These are phyloP conservation scores for Haplochromis vanheusdeni DNA, from an alignment of 2,113 vertebrate species.

Conservation along the genomic window DNA sequence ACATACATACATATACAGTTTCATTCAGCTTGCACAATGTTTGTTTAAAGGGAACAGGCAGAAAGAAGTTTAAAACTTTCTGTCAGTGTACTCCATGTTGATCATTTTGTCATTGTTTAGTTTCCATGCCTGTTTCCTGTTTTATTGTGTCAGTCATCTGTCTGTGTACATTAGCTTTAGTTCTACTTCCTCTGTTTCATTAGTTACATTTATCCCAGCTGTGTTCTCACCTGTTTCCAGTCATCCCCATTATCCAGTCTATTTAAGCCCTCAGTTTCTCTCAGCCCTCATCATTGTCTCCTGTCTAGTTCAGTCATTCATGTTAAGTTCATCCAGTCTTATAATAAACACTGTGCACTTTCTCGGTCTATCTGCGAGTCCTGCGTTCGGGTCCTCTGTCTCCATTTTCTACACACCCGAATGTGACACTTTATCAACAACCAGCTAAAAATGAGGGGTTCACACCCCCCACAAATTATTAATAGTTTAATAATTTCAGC, in stretches of 20 bases:
- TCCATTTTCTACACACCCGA: not conserved
- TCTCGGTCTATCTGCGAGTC: not conserved
- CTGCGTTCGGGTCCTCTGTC: not conserved
- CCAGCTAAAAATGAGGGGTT: not conserved
- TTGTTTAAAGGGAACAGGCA: not conserved
- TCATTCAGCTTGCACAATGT: not conserved
- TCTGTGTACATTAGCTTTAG: not conserved
- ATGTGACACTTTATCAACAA: not conserved
- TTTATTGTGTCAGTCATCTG: not conserved
- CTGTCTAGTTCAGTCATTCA: not conserved
- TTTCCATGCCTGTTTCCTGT: not conserved
- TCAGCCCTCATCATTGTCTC: not conserved
- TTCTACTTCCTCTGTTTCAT: not conserved
- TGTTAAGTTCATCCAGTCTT: not conserved
- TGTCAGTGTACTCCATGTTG: not conserved
- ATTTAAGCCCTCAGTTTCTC: not conserved
- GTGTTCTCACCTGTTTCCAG: not conserved
- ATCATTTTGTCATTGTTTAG: not conserved
- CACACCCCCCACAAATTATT: not conserved
- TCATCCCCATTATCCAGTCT: not conserved
- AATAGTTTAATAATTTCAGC: not conserved
- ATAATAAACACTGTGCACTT: not conserved
- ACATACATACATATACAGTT: rapidly evolving
- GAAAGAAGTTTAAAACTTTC: not conserved
- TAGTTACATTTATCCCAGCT: not conserved